These are phyloP conservation scores for Clarias pachynema DNA, from an alignment of 2,797 vertebrate species.

Conservation along the genomic window DNA sequence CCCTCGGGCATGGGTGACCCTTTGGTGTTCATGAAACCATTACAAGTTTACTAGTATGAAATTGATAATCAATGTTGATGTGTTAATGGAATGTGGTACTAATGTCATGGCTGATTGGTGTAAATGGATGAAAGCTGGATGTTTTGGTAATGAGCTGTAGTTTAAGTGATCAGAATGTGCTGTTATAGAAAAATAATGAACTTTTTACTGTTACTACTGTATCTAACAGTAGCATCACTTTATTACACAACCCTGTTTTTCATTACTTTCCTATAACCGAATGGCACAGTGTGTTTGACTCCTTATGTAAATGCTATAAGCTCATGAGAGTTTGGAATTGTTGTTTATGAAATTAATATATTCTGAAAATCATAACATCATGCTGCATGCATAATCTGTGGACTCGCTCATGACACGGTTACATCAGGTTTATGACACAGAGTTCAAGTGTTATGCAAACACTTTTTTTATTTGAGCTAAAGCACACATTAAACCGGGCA, in stretches of 20 bases:
- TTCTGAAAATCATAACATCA: neutral
- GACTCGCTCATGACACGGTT: neutral
- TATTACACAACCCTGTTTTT: neutral
- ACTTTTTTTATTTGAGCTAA: neutral
- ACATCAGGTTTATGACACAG: neutral
- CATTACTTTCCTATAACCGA: neutral
- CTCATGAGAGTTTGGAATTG: neutral
- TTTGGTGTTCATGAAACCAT: too few species aligned
- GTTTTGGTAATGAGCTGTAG: too few species aligned
- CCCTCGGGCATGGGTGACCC: too few species aligned
- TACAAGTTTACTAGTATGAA: too few species aligned
- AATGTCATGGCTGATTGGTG: too few species aligned
- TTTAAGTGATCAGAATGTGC: neutral
- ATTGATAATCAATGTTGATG: too few species aligned
- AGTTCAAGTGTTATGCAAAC: slow-evolving; percentile 20
- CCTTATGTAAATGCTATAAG: neutral
- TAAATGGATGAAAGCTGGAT: neutral
- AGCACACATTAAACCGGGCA: neutral
- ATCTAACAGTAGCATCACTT: neutral
- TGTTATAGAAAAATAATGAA: neutral
- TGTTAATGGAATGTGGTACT: too few species aligned
- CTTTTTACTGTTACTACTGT: neutral
- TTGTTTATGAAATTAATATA: neutral
- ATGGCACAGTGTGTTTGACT: neutral
- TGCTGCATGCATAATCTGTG: neutral